Percentiles rank a stretch among this genome's conserved stretches.
Evolutionary conservation across 2,888 invertebrate genomes (phyloP).

Genomic region (Eupithecia pulchellata): DNA sequence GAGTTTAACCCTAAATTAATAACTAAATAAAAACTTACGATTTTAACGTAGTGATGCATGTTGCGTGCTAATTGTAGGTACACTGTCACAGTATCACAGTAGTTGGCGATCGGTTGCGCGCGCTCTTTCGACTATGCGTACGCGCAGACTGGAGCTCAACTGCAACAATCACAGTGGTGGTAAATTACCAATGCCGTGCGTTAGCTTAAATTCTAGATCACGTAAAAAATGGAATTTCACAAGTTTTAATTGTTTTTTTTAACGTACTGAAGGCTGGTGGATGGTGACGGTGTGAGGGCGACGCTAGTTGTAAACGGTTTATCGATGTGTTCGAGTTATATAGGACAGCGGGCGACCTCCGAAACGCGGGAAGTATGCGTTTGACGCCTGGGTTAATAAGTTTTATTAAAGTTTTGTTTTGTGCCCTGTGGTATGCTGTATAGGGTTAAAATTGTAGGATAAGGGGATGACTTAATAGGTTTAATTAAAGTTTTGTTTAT

Average conservation of each 20-base stretch:
- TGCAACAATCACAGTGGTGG: conserved; percentile 76
- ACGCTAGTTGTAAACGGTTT: conserved; percentile 74
- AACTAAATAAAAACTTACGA: conserved; percentile 64
- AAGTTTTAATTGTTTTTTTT: conserved; percentile 58
- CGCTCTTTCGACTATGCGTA: conserved; percentile 66
- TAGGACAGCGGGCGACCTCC: conserved; percentile 81
- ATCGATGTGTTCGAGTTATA: conserved; percentile 74
- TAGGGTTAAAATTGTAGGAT: not conserved
- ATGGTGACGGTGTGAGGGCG: conserved; percentile 75
- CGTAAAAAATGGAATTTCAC: conserved; percentile 56
- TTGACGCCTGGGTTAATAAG: conserved; percentile 19
- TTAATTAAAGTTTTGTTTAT: conserved; percentile 4
- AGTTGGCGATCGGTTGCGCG: conserved; percentile 52
- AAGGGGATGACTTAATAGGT: not conserved
- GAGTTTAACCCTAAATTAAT: not conserved
- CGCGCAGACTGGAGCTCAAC: conserved; percentile 70
- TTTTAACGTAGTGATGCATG: conserved; percentile 76
- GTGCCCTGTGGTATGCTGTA: not conserved
- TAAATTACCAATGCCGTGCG: conserved; percentile 63
- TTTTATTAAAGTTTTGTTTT: not conserved
- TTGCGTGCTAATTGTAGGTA: conserved; percentile 51
- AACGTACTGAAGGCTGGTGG: conserved; percentile 69
- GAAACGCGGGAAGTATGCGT: conserved; percentile 66
- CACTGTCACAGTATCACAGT: conserved; percentile 75
- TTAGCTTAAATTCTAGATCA: conserved; percentile 55